Conservation (phyloP, 2,113 vertebrate genomes). For the Cheirogaleus medius region DNA sequence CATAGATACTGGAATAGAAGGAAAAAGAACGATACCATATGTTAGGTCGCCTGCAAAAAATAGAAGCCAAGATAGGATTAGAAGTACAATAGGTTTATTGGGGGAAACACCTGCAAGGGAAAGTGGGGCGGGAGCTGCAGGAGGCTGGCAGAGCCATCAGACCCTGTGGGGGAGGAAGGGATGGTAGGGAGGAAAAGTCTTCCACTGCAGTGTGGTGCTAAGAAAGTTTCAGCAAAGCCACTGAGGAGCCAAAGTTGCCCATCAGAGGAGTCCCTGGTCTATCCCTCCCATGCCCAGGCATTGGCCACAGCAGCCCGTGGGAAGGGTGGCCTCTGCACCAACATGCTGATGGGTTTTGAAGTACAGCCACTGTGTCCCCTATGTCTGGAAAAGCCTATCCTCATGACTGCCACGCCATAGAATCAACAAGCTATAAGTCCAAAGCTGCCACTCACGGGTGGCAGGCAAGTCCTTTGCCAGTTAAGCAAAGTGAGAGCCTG, state of each 20-base stretch:
- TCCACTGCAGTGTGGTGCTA: background rate
- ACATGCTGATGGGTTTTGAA: background rate
- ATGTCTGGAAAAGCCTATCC: background rate
- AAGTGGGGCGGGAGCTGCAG: background rate
- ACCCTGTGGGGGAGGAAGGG: background rate
- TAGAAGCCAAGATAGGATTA: background rate
- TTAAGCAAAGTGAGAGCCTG: background rate
- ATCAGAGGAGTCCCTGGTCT: background rate
- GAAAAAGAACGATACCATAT: background rate
- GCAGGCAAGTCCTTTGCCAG: no score
- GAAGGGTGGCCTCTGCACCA: rapidly evolving
- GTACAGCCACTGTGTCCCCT: background rate
- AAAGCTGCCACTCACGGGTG: no score
- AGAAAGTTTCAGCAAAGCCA: background rate
- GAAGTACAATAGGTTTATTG: background rate
- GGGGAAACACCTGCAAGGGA: background rate
- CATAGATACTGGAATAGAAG: background rate
- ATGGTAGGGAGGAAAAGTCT: background rate
- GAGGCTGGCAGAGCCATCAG: rapidly evolving
- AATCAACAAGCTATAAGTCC: background rate
- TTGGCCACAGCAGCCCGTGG: background rate
- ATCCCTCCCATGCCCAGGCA: rapidly evolving
- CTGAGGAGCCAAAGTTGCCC: background rate
- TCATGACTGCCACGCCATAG: background rate
- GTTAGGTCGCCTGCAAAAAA: background rate